A percentile compares a stretch with the other conserved stretches of the same genome.
These are phyloP conservation scores for Apostichopus californicus DNA, from an alignment of 35 echinoderm and acorn worm genomes.

Conservation along the genomic window DNA sequence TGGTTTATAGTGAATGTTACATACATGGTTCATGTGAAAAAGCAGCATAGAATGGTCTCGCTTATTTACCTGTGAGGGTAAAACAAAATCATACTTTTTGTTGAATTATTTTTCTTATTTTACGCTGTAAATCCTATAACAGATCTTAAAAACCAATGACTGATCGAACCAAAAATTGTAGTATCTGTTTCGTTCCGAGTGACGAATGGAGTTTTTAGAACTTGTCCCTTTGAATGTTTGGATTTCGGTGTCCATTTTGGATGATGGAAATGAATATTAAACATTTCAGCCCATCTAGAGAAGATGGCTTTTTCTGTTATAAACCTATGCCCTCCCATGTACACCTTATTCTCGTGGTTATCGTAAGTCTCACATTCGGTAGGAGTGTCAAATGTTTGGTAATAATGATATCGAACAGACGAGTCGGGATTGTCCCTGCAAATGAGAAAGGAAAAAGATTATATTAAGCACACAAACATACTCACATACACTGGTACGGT, in stretches of 20 bases:
- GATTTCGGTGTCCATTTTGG: conserved; percentile 61
- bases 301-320: conserved; percentile 87
- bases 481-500: too few species aligned
- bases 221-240: conserved; percentile 6
- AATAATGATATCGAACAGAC: conserved; percentile 77
- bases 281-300: conserved; percentile 68
- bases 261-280: conserved; percentile 75
- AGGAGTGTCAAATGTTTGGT: conserved; percentile 70
- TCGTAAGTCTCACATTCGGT: conserved; percentile 90
- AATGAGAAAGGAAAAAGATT: conserved; percentile 1
- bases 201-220: conserved; percentile 62
- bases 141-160: conserved; percentile 55
- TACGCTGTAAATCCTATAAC: conserved; percentile 54
- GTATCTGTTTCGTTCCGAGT: conserved; percentile 55
- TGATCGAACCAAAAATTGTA: conserved; percentile 15
- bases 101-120: background rate
- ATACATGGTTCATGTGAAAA: too few species aligned
- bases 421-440: conserved; percentile 74
- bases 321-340: conserved; percentile 71
- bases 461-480: too few species aligned
- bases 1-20: too few species aligned
- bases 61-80: too few species aligned
- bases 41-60: too few species aligned
- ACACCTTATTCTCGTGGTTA: conserved; percentile 72
- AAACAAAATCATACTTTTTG: too few species aligned